Base-by-base conservation (phyloP, 2,113 vertebrate genomes). In the Pionites leucogaster region DNA sequence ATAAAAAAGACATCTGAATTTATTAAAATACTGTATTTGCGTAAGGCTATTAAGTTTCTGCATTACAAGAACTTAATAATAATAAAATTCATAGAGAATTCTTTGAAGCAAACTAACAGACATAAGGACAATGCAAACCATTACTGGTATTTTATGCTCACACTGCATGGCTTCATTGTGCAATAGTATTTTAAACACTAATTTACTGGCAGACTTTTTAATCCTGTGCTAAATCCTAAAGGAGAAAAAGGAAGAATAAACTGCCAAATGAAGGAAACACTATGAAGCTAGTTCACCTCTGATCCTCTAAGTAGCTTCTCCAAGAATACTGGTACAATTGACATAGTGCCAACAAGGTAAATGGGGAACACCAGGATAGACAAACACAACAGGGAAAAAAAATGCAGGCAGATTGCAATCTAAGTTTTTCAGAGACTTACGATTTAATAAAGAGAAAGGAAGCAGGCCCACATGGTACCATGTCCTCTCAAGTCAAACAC, bases 241-340 rank as follows among this genome's bases (percentile, higher is more conserved):
- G 49, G 16, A 78, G 44, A 82, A 81, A 81, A 83, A 53, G 29
- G 39, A 95, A 69, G 77, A 74, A 47, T 29, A 86, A 77, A 65
- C 20, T 65, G 44, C 64, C 64, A 74, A 91, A 65, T 70, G 18
- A 69, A 55, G 4, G 42, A 81, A 89, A 84, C 27, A 84, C 42
- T n/a, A 74, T 22, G 13, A 93, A 89, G 69, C 6, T 65, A 86
- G 83, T 65, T 93, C 49, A 94, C n/a, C 20, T 60, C 49, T 65
- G 46, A 77, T 20, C 50, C 35, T 47, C 69, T 52, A 71, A 79
- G 81, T 24, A 87, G n/a, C 55, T 70, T 80, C 88, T 60, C 64
- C 39, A 81, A 47, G 53, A 55, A 52, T 23, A 64, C 44, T 50
- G 4, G 33, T 65, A 47, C 22, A 77, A 50, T 20, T 89, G 11